Evolutionary conservation across 2,113 vertebrate species (phyloP).

Genomic region (Tursiops truncatus): DNA sequence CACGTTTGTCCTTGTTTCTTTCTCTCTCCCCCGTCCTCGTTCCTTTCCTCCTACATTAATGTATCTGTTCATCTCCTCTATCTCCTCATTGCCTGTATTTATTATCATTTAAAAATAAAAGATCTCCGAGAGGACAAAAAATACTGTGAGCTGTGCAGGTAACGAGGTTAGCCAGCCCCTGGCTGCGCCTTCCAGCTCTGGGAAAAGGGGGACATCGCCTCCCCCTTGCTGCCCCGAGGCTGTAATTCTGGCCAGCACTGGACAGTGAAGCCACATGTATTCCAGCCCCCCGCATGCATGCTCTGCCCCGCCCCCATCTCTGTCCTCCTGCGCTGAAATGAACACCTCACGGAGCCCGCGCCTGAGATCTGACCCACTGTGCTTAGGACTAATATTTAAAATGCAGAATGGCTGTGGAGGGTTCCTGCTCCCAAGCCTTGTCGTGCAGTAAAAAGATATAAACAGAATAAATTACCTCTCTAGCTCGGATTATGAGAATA

Average conservation of each 20-base stretch:
- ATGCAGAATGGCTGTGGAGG: conserved; percentile 81
- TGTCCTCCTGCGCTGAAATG: background rate
- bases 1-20: accelerated
- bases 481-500: conserved; percentile 76
- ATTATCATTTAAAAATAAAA: conserved; percentile 56
- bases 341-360: conserved; percentile 17
- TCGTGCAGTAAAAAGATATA: conserved; percentile 85
- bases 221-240: background rate
- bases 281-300: accelerated
- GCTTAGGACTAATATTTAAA: conserved; percentile 83
- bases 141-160: too few relatives aligned
- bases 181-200: background rate
- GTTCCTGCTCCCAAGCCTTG: conserved; percentile 36
- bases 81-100: background rate
- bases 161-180: background rate
- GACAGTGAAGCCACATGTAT: background rate
- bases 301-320: accelerated
- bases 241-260: background rate
- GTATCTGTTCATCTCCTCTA: background rate
- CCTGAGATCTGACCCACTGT: background rate
- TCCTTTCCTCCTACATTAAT: background rate
- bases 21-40: background rate
- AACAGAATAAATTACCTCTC: conserved; percentile 87
- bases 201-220: accelerated
- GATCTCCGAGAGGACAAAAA: background rate